Conservation (phyloP, 2,113 vertebrate species). For the Lichenostomus cassidix region DNA sequence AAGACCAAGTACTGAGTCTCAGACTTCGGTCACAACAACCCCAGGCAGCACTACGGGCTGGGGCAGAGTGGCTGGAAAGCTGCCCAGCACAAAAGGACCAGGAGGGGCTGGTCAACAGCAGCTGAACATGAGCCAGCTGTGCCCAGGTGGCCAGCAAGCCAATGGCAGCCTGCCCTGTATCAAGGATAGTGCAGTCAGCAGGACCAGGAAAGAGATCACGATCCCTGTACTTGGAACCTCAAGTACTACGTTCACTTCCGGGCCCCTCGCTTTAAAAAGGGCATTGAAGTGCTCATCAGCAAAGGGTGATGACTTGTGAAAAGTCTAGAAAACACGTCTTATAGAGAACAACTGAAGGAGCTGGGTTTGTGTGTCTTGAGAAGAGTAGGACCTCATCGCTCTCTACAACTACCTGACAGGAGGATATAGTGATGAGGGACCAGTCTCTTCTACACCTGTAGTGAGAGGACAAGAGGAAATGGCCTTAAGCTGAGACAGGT, state of each 20-base stretch:
- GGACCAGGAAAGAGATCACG: background rate
- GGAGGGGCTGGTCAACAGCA: background rate
- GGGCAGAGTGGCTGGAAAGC: background rate
- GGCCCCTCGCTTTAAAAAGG: background rate
- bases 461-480: background rate
- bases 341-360: background rate
- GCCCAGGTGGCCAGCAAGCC: background rate
- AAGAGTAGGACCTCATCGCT: background rate
- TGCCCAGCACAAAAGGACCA: background rate
- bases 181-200: background rate
- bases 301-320: background rate
- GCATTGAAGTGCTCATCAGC: background rate
- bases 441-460: background rate
- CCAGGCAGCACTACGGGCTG: background rate
- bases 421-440: background rate
- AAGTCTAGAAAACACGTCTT: background rate
- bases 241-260: background rate
- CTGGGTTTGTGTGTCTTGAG: background rate
- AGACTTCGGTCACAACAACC: background rate
- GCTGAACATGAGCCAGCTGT: accelerated
- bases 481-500: background rate
- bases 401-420: background rate
- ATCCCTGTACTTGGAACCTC: accelerated
- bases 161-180: background rate
- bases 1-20: background rate